Base-by-base conservation (phyloP, 2,888 invertebrate genomes). In the Oscheius sp. region DNA sequence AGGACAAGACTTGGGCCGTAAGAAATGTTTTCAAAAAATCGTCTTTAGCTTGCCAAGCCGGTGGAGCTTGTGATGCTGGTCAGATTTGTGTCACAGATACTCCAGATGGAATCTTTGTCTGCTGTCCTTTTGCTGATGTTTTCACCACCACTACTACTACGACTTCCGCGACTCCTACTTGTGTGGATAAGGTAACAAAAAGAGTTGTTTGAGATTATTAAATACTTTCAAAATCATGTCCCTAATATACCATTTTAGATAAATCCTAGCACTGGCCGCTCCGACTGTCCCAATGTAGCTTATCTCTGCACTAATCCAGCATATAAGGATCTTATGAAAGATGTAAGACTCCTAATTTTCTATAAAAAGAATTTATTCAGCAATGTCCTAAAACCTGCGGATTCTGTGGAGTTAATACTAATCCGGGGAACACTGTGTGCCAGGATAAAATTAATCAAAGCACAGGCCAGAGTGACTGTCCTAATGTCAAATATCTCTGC, bases 371-470 rank as follows among this genome's bases (percentile, higher is more conserved):
- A 41, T 14, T 4, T 47, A 24, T 50, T 50, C n/a, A 50, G 50
- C 50, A 54, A 33, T 54, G 54, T 20, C 54, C 54, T 6, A 54
- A 54, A 17, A 54, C 54, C 12, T 54, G 54, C 12, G 54, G 54
- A 5, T 54, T 33, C 20, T 54, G 50, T 26, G 49, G 49, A 47
- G n/a, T 30, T 14, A n/a, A 14, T 2, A 26, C 20, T 17, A 24
- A 20, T 20, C 14, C 50, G 9, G 24, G 26, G n/a, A 26, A 30
- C n/a, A 26, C 50, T 14, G 28, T 14, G 5, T 50, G 50, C 28
- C 20, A 50, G 12, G 50, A 50, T 26, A 22, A 26, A 9, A 9
- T 26, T 4, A 50, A 50, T 26, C 50, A 26, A 3, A 4, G n/a
- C 2, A 50, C 50, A 28, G 50, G 50, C 6, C 9, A n/a, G 24